Evolutionary conservation across 2,888 invertebrate genomes (phyloP).

Genomic region (Papilio demoleus): DNA sequence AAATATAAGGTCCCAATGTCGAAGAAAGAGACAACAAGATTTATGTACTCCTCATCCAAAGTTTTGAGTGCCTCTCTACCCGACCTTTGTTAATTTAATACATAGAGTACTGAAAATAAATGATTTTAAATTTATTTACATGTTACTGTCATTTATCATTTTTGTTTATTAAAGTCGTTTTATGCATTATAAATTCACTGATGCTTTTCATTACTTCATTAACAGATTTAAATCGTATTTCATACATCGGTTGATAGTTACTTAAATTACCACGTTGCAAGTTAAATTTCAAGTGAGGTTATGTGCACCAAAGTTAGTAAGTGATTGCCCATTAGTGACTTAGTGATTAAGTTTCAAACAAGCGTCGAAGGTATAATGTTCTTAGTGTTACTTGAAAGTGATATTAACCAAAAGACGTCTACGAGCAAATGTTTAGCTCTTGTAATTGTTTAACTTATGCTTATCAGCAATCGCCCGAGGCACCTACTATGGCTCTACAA

Average conservation of each 20-base stretch:
- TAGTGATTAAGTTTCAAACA: neutral
- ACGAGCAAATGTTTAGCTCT: neutral
- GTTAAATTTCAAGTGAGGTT: neutral
- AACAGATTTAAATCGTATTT: too few relatives aligned
- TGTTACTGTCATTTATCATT: too few relatives aligned
- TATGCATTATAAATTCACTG: too few relatives aligned
- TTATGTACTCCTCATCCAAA: constrained; percentile 4
- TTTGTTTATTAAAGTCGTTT: too few relatives aligned
- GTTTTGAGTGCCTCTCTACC: neutral
- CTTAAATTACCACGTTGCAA: neutral
- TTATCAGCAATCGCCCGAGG: neutral
- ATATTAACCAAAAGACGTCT: neutral
- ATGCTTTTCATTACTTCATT: too few relatives aligned
- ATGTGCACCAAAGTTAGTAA: neutral
- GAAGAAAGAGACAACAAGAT: constrained; percentile 4
- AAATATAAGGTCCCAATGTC: constrained; percentile 1
- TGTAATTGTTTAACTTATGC: neutral
- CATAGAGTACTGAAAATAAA: neutral
- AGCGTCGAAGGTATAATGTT: neutral
- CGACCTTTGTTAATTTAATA: neutral
- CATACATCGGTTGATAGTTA: too few relatives aligned
- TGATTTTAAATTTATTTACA: neutral
- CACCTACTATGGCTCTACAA: neutral
- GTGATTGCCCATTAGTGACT: neutral
- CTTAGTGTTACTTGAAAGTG: neutral